phyloP scores from a whole-genome alignment of 35 echinoderm and acorn worm genomes.

The Strongylocentrotus purpuratus region DNA sequence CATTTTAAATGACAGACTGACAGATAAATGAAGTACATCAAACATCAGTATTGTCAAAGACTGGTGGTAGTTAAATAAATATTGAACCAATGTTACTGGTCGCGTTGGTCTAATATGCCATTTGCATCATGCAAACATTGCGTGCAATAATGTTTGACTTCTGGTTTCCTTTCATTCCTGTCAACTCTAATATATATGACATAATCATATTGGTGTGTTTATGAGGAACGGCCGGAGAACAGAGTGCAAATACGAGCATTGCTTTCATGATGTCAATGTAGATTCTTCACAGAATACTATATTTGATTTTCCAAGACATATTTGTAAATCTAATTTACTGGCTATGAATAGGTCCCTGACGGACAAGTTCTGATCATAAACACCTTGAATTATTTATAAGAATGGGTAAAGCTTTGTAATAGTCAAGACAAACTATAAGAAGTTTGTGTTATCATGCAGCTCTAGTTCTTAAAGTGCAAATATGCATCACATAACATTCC shows the following conservation, averaged over 20 bases:
- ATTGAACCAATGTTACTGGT: background rate
- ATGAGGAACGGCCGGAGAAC: background rate
- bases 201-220: conserved; percentile 6
- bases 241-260: background rate
- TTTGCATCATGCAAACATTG: background rate
- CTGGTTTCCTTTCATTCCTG: background rate
- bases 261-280: background rate
- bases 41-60: background rate
- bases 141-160: background rate
- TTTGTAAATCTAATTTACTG: background rate
- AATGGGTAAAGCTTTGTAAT: too few relatives aligned
- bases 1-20: too few relatives aligned
- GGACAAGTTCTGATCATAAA: background rate
- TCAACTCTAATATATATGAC: background rate
- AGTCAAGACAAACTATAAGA: too few relatives aligned
- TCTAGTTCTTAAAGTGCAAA: too few relatives aligned
- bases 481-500: too few relatives aligned
- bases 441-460: too few relatives aligned
- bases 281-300: background rate
- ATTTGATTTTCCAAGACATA: background rate
- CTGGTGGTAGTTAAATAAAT: background rate
- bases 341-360: background rate
- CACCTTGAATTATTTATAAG: too few relatives aligned
- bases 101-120: background rate
- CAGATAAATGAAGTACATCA: background rate